phyloP scores from a whole-genome alignment of 2,113 vertebrate genomes.

The Corythornis madagascariensis region DNA sequence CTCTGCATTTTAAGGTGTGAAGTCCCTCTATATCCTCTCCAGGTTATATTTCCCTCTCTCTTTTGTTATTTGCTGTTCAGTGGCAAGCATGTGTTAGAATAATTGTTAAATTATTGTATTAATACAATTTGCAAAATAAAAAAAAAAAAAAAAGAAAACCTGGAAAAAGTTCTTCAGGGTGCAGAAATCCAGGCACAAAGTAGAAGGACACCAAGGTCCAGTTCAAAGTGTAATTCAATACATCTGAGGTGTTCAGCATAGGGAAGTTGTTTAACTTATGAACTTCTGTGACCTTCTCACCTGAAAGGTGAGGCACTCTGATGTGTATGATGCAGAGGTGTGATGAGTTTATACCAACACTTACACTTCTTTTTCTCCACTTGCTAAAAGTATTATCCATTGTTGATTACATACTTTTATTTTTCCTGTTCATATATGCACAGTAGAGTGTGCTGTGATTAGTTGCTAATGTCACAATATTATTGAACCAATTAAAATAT shows the following conservation, averaged over 20 bases:
- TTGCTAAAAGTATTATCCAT: neutral
- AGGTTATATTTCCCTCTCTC: neutral
- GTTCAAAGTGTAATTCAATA: neutral
- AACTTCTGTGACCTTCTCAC: neutral
- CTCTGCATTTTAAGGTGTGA: neutral
- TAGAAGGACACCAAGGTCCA: neutral
- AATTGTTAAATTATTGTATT: neutral
- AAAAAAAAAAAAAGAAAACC: neutral
- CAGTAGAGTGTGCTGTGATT: neutral
- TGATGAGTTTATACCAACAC: neutral
- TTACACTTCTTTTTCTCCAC: neutral
- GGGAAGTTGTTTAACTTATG: neutral
- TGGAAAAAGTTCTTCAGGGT: neutral
- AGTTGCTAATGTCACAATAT: neutral
- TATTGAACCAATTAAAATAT: neutral
- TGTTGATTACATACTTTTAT: neutral
- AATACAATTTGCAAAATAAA: neutral
- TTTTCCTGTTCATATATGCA: neutral
- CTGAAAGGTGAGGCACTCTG: neutral
- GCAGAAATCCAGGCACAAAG: neutral
- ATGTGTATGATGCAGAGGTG: neutral
- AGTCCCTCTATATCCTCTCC: neutral
- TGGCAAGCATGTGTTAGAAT: neutral
- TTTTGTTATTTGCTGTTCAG: neutral
- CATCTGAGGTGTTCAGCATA: neutral